phyloP scores from a whole-genome alignment of 2,113 vertebrate species.

The Sigmodon hispidus region DNA sequence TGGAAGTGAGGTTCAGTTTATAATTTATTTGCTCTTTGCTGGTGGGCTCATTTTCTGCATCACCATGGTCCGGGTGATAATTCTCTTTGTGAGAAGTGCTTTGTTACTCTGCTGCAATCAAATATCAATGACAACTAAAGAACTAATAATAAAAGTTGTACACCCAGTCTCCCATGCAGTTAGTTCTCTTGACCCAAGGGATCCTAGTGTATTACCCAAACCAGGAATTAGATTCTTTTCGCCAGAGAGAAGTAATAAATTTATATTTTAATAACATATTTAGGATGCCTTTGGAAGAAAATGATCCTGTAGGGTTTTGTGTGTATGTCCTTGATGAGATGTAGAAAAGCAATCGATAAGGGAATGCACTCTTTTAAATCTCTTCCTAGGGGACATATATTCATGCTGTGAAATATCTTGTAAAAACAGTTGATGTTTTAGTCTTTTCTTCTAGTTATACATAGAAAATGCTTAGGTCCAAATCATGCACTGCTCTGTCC shows the following conservation, averaged over 20 bases:
- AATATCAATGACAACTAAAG: conserved; percentile 16
- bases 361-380: not conserved
- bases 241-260: not conserved
- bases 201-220: not conserved
- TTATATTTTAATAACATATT: conserved; percentile 25
- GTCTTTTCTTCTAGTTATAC: not conserved
- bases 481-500: not conserved
- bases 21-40: conserved; percentile 41
- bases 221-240: not conserved
- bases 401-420: not conserved
- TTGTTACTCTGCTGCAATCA: not conserved
- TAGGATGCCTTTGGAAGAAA: not conserved
- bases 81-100: not conserved
- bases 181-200: not conserved
- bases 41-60: not conserved
- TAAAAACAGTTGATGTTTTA: not conserved
- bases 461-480: conserved; percentile 18
- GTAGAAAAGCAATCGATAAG: not conserved
- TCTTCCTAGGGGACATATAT: not conserved
- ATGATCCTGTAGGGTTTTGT: not conserved
- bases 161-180: not conserved
- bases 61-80: not conserved
- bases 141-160: not conserved
- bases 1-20: not conserved
- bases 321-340: not conserved